A percentile compares a stretch with the other conserved stretches of the same genome.
Conservation (phyloP, 2,113 vertebrate genomes). For the Amazona vittata region DNA sequence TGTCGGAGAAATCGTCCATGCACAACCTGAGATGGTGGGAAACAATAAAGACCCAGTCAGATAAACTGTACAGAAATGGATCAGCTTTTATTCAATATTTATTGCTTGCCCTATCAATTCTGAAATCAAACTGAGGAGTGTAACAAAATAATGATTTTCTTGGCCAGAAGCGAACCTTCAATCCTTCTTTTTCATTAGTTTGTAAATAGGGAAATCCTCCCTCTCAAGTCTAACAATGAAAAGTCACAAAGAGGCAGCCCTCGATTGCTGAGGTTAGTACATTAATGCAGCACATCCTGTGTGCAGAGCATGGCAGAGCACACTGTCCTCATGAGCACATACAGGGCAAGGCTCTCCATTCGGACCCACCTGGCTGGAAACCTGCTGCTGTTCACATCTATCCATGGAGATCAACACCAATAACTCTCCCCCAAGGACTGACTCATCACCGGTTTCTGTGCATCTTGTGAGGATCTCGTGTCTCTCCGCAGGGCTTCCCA, state of each 20-base stretch:
- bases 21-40: background rate
- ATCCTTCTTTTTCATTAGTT: background rate
- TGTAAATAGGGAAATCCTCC: background rate
- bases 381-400: background rate
- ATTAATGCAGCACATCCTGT: background rate
- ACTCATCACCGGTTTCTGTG: background rate
- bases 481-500: background rate
- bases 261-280: fast-evolving
- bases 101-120: constrained; percentile 36
- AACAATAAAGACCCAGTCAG: background rate
- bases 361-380: background rate
- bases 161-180: background rate
- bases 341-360: background rate
- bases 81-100: constrained; percentile 50
- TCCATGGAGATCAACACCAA: background rate
- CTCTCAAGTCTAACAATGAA: background rate
- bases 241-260: background rate
- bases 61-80: background rate
- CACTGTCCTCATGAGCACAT: background rate
- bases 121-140: background rate
- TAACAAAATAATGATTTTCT: constrained; percentile 40
- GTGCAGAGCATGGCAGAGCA: background rate
- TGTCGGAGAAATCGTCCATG: background rate
- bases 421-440: background rate
- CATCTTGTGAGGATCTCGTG: background rate